Base-by-base conservation (phyloP, 2,113 vertebrate species). In the Pluvialis apricaria region DNA sequence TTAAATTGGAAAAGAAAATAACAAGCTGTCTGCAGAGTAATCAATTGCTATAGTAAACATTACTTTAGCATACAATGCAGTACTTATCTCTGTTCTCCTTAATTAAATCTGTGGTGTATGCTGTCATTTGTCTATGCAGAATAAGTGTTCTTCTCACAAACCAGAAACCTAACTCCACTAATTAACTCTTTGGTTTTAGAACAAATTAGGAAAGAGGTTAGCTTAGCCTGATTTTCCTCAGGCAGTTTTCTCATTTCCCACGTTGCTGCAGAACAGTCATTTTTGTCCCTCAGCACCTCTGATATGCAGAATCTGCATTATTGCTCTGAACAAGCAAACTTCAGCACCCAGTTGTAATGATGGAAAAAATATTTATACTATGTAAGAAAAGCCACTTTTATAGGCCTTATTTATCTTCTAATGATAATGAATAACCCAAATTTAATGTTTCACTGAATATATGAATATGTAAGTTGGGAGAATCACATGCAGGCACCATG, bases 1-100 rank as follows among this genome's bases (percentile, higher is more conserved):
- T 88, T 92, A 71, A 95, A 94, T 92, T 93, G 86, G 96, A 96
- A 96, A 88, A 94, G 82, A 96, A 95, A 97, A 89, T 55, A 96
- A 82, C 60, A 97, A 91, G 55, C 55, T 94, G 77, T 93, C 86
- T 78, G 86, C 91, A 94, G 82, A 96, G 76, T 91, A 93, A 94
- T 84, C 91, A 94, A 61, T 84, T 84, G 87, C 80, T 94, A 97
- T 80, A 97, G 62, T 93, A 98, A 96, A 97, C 77, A 87, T 86
- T 81, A 76, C 86, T 93, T 86, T 72, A 92, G 94, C 81, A 77
- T 73, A 96, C 44, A 94, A 86, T 70, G 87, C 13, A 86, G 70
- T 70, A 94, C 71, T 96, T 95, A 95, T 93, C 92, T 90, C 80
- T 78, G 51, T 31, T 86, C 64, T 68, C 21, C 82, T 96, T 96